A percentile compares a stretch with the other conserved stretches of the same genome.
Conservation (phyloP, 2,888 invertebrate genomes). For the Drosophila mimica region DNA sequence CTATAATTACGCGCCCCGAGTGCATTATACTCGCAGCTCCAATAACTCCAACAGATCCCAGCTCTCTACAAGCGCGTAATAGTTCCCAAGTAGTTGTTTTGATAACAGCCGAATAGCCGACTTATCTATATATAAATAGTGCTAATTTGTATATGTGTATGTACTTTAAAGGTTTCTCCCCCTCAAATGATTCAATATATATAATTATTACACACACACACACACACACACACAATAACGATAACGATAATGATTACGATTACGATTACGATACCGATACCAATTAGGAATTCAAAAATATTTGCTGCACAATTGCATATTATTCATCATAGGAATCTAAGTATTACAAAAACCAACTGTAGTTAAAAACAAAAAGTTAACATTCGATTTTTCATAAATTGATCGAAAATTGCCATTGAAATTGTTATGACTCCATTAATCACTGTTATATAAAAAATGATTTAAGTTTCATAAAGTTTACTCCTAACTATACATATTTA, state of each 20-base stretch:
- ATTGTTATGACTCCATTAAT: constrained; percentile 48
- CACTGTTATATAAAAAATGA: constrained; percentile 36
- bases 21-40: constrained; percentile 43
- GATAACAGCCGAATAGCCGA: constrained; percentile 31
- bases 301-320: constrained; percentile 58
- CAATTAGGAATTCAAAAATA: constrained; percentile 20
- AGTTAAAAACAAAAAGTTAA: constrained; percentile 47
- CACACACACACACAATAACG: constrained; percentile 24
- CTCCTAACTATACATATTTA: constrained; percentile 30
- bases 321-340: constrained; percentile 40
- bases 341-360: constrained; percentile 29
- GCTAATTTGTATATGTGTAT: constrained; percentile 63
- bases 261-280: constrained; percentile 31
- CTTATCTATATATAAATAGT: constrained; percentile 44
- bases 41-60: constrained; percentile 18
- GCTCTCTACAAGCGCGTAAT: constrained; percentile 41
- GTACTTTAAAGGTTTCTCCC: constrained; percentile 74
- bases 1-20: constrained; percentile 81
- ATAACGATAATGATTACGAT: constrained; percentile 25
- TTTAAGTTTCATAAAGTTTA: constrained; percentile 27
- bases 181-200: constrained; percentile 41
- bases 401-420: constrained; percentile 36
- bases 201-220: constrained; percentile 27
- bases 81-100: constrained; percentile 29
- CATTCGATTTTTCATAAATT: constrained; percentile 29